Evolutionary conservation across 1,140 invertebrate genomes (phyloP).

Genomic region (Teleogryllus occipitalis): DNA sequence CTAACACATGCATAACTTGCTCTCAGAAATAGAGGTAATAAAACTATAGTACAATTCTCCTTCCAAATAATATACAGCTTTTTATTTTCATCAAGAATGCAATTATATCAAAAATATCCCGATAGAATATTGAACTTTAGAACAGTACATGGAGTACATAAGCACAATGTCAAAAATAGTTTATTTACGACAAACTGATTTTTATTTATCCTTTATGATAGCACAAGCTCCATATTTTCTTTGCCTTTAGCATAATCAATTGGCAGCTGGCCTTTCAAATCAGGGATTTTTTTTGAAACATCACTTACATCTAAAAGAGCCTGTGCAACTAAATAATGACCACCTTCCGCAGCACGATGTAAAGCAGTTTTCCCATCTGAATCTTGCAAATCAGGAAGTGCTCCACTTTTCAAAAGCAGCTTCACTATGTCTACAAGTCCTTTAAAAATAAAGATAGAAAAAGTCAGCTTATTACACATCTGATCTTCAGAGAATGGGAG

Average conservation of each 20-base stretch:
- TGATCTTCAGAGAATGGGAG: no score
- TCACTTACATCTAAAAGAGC: slow-evolving; percentile 46
- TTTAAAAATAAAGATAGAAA: slow-evolving; percentile 31
- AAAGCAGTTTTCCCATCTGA: slow-evolving; percentile 70
- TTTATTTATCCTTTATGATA: not conserved
- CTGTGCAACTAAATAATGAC: slow-evolving; percentile 45
- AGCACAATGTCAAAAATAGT: no score
- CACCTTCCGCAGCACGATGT: slow-evolving; percentile 59
- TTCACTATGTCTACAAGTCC: slow-evolving; percentile 53
- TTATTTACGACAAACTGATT: no score
- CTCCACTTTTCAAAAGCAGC: slow-evolving; percentile 53
- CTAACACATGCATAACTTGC: no score
- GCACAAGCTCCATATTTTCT: slow-evolving; percentile 7
- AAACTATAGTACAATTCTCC: no score
- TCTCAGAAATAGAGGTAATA: no score
- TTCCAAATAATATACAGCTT: no score
- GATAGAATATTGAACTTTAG: no score
- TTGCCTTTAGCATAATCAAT: slow-evolving; percentile 17
- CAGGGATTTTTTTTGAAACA: slow-evolving; percentile 29
- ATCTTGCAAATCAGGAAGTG: slow-evolving; percentile 55
- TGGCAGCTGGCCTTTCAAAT: slow-evolving; percentile 12
- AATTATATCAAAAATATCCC: no score
- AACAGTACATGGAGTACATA: no score
- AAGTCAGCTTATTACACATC: not conserved
- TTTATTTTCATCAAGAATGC: no score